These are phyloP conservation scores for Oreochromis mossambicus DNA, from an alignment of 2,797 vertebrate genomes.

Conservation along the genomic window DNA sequence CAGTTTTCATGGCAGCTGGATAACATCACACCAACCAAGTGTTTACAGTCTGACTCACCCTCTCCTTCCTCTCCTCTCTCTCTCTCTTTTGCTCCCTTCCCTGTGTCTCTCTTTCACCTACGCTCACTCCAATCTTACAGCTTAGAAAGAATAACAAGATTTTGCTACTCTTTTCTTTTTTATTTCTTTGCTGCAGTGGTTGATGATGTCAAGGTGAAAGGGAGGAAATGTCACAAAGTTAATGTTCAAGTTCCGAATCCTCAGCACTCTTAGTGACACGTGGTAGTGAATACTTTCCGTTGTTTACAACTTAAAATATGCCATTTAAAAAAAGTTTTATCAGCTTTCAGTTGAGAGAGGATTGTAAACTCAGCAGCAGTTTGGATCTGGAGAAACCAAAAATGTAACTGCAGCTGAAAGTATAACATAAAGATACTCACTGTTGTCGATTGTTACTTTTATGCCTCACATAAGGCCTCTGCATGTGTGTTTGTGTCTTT, in stretches of 20 bases:
- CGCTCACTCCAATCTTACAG: not conserved
- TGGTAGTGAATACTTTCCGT: not conserved
- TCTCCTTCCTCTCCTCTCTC: conserved; percentile 3
- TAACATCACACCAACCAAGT: conserved; percentile 50
- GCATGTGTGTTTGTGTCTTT: too few species aligned
- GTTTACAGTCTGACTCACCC: conserved; percentile 60
- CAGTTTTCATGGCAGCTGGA: conserved; percentile 64
- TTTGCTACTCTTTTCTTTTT: not conserved
- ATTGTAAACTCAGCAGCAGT: not conserved
- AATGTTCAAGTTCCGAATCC: not conserved
- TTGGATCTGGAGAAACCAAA: not conserved
- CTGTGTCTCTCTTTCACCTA: not conserved
- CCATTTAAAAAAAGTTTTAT: not conserved
- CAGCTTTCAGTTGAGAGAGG: not conserved
- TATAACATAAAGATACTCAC: not conserved
- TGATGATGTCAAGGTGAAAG: not conserved
- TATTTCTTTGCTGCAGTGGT: not conserved
- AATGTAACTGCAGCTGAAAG: not conserved
- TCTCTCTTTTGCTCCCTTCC: not conserved
- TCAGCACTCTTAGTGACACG: not conserved
- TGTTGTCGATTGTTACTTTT: not conserved
- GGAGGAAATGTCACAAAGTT: not conserved
- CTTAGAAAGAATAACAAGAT: not conserved
- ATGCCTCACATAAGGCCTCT: not conserved
- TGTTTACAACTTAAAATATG: not conserved